Evolutionary conservation across 2,113 vertebrate genomes (phyloP).

Genomic region (Oenanthe oenanthe): DNA sequence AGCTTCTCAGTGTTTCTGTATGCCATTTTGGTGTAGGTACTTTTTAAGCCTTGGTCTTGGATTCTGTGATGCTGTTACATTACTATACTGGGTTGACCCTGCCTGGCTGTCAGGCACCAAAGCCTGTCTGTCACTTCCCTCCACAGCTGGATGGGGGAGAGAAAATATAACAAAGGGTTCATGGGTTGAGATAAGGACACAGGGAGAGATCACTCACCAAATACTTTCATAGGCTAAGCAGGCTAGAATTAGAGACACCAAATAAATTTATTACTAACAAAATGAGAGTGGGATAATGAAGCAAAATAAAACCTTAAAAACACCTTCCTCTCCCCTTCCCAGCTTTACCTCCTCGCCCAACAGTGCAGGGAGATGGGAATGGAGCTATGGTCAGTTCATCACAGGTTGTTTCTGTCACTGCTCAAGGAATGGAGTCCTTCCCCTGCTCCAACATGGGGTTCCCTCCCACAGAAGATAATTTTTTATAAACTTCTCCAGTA

Average conservation of each 20-base stretch:
- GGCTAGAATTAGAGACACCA: not conserved
- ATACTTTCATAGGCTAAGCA: not conserved
- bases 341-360: not conserved
- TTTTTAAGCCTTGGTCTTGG: not conserved
- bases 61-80: not conserved
- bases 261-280: not conserved
- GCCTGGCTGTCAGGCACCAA: not conserved
- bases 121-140: not conserved
- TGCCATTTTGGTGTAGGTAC: not conserved
- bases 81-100: not conserved
- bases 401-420: fast-evolving
- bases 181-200: not conserved
- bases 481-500: not conserved
- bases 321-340: fast-evolving
- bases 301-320: not conserved
- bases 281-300: not conserved
- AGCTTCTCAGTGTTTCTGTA: not conserved
- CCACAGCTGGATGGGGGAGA: not conserved
- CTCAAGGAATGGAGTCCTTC: not conserved
- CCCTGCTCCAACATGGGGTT: not conserved
- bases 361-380: not conserved
- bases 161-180: not conserved
- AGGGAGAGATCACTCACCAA: not conserved
- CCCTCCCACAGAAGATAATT: not conserved
- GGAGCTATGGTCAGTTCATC: not conserved